Percentiles rank a stretch among this genome's conserved stretches.
phyloP scores from a whole-genome alignment of 2,797 vertebrate genomes.

The Eutrigla gurnardus region DNA sequence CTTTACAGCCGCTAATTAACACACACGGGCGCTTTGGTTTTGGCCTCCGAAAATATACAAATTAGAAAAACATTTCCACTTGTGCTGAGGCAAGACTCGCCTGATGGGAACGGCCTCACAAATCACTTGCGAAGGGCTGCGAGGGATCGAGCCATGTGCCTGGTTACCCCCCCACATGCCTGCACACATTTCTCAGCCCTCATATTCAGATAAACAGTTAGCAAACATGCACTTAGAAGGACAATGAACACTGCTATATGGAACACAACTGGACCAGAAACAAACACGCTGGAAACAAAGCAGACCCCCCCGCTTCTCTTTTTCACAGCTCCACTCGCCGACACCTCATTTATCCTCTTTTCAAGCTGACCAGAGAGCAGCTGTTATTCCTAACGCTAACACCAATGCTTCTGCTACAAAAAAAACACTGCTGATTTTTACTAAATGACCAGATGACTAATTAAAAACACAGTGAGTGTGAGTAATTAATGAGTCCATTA shows the following conservation, averaged over 20 bases:
- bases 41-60: conserved; percentile 83
- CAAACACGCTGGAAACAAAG: conserved; percentile 65
- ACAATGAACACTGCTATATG: conserved; percentile 37
- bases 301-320: conserved; percentile 37
- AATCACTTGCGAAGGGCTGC: conserved; percentile 34
- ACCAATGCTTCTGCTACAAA: conserved; percentile 53
- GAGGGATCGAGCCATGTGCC: conserved; percentile 17
- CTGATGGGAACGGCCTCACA: conserved; percentile 63
- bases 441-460: conserved; percentile 72
- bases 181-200: conserved; percentile 7
- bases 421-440: conserved; percentile 62
- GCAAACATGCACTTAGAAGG: conserved; percentile 9
- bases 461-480: conserved; percentile 76
- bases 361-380: conserved; percentile 53
- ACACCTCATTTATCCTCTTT: conserved; percentile 67
- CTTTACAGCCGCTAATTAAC: conserved; percentile 83
- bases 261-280: conserved; percentile 37
- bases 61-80: conserved; percentile 84
- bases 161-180: not conserved
- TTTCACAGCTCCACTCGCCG: conserved; percentile 30
- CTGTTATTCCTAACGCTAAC: conserved; percentile 74
- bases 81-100: conserved; percentile 55
- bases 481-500: conserved; percentile 82
- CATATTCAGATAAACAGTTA: conserved; percentile 33
- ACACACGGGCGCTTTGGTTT: conserved; percentile 73